Conservation (phyloP, 2,888 invertebrate genomes). For the Drosophila helvetica region DNA sequence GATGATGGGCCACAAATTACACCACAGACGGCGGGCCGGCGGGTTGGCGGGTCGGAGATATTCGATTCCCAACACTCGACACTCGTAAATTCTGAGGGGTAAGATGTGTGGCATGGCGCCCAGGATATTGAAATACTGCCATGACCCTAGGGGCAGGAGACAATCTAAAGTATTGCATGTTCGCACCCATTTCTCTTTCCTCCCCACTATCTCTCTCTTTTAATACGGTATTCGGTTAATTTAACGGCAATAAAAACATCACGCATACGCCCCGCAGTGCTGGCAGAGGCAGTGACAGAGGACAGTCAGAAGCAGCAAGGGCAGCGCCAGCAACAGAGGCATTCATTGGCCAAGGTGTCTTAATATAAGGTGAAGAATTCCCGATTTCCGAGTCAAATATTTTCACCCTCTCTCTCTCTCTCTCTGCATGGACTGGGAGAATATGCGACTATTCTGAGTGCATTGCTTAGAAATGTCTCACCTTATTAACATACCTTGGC, state of each 20-base stretch:
- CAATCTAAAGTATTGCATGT: conserved; percentile 39
- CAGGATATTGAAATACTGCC: conserved; percentile 39
- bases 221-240: conserved; percentile 56
- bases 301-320: too few species aligned
- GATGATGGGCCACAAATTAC: conserved; percentile 40
- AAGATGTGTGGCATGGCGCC: conserved; percentile 22
- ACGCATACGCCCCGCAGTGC: conserved; percentile 72
- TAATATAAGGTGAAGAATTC: not conserved
- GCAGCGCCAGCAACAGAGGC: not conserved
- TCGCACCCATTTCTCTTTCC: conserved; percentile 38
- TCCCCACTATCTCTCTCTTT: not conserved
- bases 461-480: not conserved
- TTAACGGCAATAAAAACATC: conserved; percentile 77
- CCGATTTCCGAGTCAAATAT: too few species aligned
- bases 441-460: too few species aligned
- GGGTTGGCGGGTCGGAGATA: conserved; percentile 12
- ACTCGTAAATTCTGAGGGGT: conserved; percentile 52
- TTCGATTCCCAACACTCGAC: conserved; percentile 33
- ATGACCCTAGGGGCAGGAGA: conserved; percentile 31
- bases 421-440: not conserved
- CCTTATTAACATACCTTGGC: not conserved
- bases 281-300: conserved; percentile 13
- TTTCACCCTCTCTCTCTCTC: too few species aligned
- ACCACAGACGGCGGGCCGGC: conserved; percentile 18
- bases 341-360: not conserved